Percentiles rank a stretch among this genome's conserved stretches.
Evolutionary conservation across 1,140 invertebrate species (phyloP).

Genomic region (Solen grandis): DNA sequence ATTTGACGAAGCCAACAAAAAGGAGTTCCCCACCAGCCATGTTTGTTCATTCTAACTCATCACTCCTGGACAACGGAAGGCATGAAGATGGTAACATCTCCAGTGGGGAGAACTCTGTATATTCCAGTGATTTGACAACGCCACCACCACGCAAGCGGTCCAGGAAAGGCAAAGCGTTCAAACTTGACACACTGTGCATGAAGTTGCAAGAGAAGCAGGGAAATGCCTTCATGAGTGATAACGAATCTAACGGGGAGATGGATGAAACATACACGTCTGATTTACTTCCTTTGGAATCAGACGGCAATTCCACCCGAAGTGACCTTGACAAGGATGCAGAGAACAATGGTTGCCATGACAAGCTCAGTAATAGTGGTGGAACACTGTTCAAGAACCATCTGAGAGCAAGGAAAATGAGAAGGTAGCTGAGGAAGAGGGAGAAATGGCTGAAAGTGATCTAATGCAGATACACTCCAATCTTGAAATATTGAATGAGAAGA

Average conservation of each 20-base stretch:
- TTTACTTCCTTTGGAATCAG: background rate
- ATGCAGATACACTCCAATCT: slow-evolving; percentile 10
- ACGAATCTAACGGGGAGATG: slow-evolving; percentile 55
- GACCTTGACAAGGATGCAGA: background rate
- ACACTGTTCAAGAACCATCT: no score
- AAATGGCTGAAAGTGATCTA: background rate
- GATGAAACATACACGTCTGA: slow-evolving; percentile 48
- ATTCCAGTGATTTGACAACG: slow-evolving; percentile 51
- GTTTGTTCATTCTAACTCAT: slow-evolving; percentile 18
- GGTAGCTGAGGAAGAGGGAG: slow-evolving; percentile 8
- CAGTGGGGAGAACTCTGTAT: slow-evolving; percentile 64
- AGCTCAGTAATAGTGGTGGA: no score
- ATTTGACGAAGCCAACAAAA: slow-evolving; percentile 68
- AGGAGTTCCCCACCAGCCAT: slow-evolving; percentile 56
- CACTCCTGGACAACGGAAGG: background rate
- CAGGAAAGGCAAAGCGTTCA: slow-evolving; percentile 90
- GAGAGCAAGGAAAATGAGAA: no score
- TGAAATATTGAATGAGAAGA: slow-evolving; percentile 15
- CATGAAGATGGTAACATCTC: slow-evolving; percentile 49
- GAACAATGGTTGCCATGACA: no score
- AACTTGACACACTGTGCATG: slow-evolving; percentile 85
- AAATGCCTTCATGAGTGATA: slow-evolving; percentile 52
- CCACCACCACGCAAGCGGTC: slow-evolving; percentile 83
- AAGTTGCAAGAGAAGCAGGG: slow-evolving; percentile 79
- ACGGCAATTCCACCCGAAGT: background rate